Conservation (phyloP, 2,113 vertebrate species). For the Pogona vitticeps region DNA sequence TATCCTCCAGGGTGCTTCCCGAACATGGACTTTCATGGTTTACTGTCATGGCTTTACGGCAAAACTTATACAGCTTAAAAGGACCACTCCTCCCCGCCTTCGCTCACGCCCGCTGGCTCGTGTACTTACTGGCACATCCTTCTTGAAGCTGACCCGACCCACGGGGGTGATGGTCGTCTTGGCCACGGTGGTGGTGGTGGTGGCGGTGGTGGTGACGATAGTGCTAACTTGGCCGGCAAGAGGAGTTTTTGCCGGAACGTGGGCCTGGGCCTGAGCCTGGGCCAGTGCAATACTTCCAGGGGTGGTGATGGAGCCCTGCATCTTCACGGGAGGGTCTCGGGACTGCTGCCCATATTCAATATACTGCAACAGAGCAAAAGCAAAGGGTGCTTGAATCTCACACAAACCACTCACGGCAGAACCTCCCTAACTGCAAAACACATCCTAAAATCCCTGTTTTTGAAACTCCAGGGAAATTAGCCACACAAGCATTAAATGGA, state of each 20-base stretch:
- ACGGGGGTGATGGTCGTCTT: constrained; percentile 96
- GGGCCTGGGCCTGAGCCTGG: constrained; percentile 90
- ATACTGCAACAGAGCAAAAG: constrained; percentile 80
- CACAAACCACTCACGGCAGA: too few species aligned
- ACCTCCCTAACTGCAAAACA: background rate
- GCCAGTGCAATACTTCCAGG: constrained; percentile 93
- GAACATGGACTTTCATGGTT: too few species aligned
- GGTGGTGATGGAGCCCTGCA: constrained; percentile 98
- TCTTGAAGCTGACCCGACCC: constrained; percentile 95
- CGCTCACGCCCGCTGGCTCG: background rate
- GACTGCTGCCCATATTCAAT: constrained; percentile 99
- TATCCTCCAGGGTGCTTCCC: too few species aligned
- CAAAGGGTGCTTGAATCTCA: background rate
- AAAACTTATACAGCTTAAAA: background rate
- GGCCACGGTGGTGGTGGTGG: constrained; percentile 90
- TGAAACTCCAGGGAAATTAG: background rate
- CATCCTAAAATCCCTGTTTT: background rate
- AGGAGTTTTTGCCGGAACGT: constrained; percentile 89
- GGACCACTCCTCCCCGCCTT: background rate
- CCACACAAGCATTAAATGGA: background rate
- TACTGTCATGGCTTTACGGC: background rate
- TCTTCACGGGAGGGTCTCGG: constrained; percentile 98
- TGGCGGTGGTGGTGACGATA: constrained; percentile 93
- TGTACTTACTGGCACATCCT: constrained; percentile 93
- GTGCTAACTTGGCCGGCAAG: constrained; percentile 92